Evolutionary conservation across 2,888 invertebrate species (phyloP).

Genomic region (Xanthia icteritia): DNA sequence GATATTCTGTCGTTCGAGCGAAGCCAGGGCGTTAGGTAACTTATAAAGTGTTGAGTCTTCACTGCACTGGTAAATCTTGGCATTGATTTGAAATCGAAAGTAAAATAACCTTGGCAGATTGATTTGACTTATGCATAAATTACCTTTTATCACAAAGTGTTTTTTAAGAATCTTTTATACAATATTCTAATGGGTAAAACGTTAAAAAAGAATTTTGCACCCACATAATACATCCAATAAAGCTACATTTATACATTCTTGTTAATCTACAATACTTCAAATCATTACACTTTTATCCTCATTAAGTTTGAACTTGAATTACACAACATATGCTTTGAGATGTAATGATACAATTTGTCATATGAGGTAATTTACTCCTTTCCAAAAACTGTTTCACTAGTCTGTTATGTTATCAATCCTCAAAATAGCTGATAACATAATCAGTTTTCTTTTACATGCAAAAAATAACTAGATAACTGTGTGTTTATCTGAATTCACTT

Average conservation of each 20-base stretch:
- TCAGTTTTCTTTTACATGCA: conserved; percentile 44
- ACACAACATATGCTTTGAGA: conserved; percentile 27
- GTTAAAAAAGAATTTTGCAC: conserved; percentile 32
- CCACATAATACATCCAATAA: conserved; percentile 33
- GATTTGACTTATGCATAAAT: conserved; percentile 58
- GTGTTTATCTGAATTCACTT: conserved; percentile 59
- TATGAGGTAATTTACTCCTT: conserved; percentile 63
- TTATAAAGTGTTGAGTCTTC: conserved; percentile 60
- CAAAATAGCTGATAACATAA: conserved; percentile 56
- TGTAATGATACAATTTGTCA: conserved; percentile 46
- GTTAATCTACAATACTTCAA: conserved; percentile 56
- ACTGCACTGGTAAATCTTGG: conserved; percentile 56
- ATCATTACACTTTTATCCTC: conserved; percentile 39
- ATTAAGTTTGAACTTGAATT: conserved; percentile 27
- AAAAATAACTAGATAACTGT: conserved; percentile 53
- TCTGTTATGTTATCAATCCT: conserved; percentile 49
- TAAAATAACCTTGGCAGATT: conserved; percentile 49
- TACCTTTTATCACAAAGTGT: conserved; percentile 64
- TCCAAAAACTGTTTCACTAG: conserved; percentile 6
- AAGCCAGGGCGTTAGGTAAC: conserved; percentile 30
- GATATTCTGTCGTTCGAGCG: background rate
- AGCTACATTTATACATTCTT: conserved; percentile 44
- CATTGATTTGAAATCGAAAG: conserved; percentile 59
- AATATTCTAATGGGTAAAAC: conserved; percentile 11
- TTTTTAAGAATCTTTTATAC: conserved; percentile 25